Evolutionary conservation across 1,140 invertebrate species (phyloP).

Genomic region (Drosophila yakuba): DNA sequence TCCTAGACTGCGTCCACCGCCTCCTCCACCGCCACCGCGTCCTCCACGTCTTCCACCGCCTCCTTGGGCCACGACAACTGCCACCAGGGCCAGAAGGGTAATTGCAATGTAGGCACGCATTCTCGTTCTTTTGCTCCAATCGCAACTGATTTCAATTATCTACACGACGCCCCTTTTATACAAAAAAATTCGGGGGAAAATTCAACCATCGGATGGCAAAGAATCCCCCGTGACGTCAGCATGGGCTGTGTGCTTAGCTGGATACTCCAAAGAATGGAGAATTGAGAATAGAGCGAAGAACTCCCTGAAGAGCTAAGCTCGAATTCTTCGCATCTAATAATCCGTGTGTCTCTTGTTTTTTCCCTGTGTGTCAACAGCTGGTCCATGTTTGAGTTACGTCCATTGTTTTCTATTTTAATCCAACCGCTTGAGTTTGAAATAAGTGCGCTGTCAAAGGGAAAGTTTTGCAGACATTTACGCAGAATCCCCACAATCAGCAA

Average conservation of each 20-base stretch:
- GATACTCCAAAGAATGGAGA: conserved; percentile 7
- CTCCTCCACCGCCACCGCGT: conserved; percentile 6
- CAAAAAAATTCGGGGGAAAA: neutral
- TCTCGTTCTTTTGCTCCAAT: conserved; percentile 1
- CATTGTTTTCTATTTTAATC: conserved; percentile 22
- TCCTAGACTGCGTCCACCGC: neutral
- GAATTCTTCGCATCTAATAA: conserved; percentile 11
- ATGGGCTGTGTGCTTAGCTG: conserved; percentile 50
- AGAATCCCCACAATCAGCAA: neutral
- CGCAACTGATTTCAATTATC: conserved; percentile 22
- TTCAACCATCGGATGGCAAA: neutral
- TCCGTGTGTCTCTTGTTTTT: neutral
- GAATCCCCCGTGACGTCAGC: conserved; percentile 31
- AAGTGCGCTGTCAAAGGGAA: neutral
- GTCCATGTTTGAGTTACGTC: conserved; percentile 9
- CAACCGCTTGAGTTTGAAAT: neutral
- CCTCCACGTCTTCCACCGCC: conserved; percentile 24
- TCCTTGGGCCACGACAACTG: conserved; percentile 47
- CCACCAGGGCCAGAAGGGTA: conserved; percentile 41
- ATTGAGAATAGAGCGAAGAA: conserved; percentile 2
- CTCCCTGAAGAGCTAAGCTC: neutral
- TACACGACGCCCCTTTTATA: conserved; percentile 48
- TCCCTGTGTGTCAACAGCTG: conserved; percentile 22
- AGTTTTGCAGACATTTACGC: conserved; percentile 1
- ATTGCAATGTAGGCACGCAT: conserved; percentile 54